Evolutionary conservation across 2,797 vertebrate species (phyloP).

Genomic region (Pygocentrus nattereri): DNA sequence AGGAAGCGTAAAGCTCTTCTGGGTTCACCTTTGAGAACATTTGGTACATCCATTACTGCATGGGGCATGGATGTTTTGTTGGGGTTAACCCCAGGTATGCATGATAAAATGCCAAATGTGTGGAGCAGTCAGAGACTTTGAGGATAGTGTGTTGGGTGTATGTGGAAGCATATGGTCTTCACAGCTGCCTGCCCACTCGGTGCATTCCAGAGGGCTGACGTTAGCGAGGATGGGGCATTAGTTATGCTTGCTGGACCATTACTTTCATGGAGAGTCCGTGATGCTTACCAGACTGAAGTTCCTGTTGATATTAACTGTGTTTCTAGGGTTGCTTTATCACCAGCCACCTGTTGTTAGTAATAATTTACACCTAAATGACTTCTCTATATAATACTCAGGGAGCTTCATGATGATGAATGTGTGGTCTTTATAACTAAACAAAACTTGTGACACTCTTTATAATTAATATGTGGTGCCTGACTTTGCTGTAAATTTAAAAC

Average conservation of each 20-base stretch:
- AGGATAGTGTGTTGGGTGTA: background rate
- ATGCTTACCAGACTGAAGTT: constrained; percentile 43
- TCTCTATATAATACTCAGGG: background rate
- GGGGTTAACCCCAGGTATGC: constrained; percentile 54
- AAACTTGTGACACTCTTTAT: background rate
- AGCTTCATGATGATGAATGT: background rate
- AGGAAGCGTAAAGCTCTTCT: constrained; percentile 9
- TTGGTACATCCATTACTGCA: constrained; percentile 46
- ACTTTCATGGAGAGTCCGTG: constrained; percentile 39
- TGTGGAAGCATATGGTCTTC: constrained; percentile 40
- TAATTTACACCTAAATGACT: background rate
- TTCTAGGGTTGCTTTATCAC: constrained; percentile 4
- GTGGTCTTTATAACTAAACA: background rate
- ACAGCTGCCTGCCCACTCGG: constrained; percentile 51
- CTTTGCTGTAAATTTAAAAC: background rate
- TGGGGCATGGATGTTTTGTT: constrained; percentile 50
- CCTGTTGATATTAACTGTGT: constrained; percentile 47
- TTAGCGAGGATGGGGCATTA: constrained; percentile 36
- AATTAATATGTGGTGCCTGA: background rate
- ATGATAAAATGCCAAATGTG: constrained; percentile 51
- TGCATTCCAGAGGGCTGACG: constrained; percentile 39
- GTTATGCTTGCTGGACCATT: constrained; percentile 16
- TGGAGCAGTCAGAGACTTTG: constrained; percentile 19
- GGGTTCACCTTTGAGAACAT: constrained; percentile 39
- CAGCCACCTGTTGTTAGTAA: background rate